Evolutionary conservation across 92 coral and sea anemone species (phyloP).

Genomic region (Heteractis magnifica): DNA sequence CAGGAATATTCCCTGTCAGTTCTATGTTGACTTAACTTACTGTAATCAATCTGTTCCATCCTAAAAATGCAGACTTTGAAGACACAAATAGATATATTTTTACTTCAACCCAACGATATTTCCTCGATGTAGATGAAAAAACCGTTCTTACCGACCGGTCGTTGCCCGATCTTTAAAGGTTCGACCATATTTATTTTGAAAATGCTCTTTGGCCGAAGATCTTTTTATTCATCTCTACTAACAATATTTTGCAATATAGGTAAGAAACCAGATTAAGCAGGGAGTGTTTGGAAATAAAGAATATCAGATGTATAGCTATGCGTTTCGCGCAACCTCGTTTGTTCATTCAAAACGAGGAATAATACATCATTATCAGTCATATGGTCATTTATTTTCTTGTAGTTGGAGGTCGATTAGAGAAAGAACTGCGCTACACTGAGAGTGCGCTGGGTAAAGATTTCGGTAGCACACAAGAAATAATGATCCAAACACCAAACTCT

Average conservation of each 20-base stretch:
- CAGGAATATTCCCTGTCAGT: background rate
- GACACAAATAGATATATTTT: background rate
- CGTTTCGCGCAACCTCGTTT: too few relatives aligned
- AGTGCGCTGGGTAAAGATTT: constrained; percentile 66
- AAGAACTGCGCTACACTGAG: constrained; percentile 75
- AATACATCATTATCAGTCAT: background rate
- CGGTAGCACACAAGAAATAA: constrained; percentile 64
- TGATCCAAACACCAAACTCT: constrained; percentile 84
- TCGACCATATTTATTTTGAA: too few relatives aligned
- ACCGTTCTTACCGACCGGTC: background rate
- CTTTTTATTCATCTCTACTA: too few relatives aligned
- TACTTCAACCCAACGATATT: background rate
- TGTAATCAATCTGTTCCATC: background rate
- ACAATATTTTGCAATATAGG: too few relatives aligned
- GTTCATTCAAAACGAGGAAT: too few relatives aligned
- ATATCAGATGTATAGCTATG: too few relatives aligned
- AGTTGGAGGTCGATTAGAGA: constrained; percentile 89
- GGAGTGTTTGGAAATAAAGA: too few relatives aligned
- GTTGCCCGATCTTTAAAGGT: background rate
- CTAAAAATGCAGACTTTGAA: background rate
- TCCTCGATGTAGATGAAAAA: too few relatives aligned
- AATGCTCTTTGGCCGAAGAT: too few relatives aligned
- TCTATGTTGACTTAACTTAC: background rate
- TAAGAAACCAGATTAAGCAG: too few relatives aligned
- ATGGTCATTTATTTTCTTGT: background rate